Conservation (phyloP, 2,113 vertebrate genomes). For the Lanius ludovicianus region DNA sequence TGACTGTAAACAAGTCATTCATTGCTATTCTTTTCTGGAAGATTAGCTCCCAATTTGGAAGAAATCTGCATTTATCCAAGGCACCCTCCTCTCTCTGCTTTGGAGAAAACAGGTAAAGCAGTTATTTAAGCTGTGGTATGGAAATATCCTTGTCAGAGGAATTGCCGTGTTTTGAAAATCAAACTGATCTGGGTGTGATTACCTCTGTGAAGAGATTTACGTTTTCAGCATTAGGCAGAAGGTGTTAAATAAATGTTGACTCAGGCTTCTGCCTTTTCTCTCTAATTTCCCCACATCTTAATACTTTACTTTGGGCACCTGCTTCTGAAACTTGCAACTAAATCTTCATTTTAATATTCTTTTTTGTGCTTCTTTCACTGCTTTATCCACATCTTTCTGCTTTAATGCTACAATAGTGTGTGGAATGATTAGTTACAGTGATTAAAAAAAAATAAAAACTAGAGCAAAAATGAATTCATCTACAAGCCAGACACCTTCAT, state of each 20-base stretch:
- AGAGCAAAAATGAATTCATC: constrained; percentile 21
- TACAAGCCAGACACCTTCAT: constrained; percentile 42
- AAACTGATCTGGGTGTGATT: background rate
- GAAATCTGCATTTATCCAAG: background rate
- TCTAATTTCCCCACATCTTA: background rate
- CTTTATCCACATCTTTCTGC: background rate
- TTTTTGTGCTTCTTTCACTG: background rate
- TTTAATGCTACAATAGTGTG: background rate
- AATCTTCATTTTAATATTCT: background rate
- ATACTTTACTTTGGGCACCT: background rate
- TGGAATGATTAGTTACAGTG: constrained; percentile 22
- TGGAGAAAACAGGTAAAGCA: background rate
- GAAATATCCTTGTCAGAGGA: background rate
- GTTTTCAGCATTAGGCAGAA: background rate
- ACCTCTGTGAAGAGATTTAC: background rate
- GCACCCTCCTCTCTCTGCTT: background rate
- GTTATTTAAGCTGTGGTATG: background rate
- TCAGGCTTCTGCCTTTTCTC: constrained; percentile 11
- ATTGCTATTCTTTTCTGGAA: background rate
- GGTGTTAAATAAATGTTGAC: constrained; percentile 13
- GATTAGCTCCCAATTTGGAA: background rate
- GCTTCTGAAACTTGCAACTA: background rate
- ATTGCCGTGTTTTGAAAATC: background rate
- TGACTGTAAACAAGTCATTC: background rate
- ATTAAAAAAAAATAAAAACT: background rate